These are phyloP conservation scores for Sigmodon hispidus DNA, from an alignment of 2,113 vertebrate species.

Conservation along the genomic window DNA sequence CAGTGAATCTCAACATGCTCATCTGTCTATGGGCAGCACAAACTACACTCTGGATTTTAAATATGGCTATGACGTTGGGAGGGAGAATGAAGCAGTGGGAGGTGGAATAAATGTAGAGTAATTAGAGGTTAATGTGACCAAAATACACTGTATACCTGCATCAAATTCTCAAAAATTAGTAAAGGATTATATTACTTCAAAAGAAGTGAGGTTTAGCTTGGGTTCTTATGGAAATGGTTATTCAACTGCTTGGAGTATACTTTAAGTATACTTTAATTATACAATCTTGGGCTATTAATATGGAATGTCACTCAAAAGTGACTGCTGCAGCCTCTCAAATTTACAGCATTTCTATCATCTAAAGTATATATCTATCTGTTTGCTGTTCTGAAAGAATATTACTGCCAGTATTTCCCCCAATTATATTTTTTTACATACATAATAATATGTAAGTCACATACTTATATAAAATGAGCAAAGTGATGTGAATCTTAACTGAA, in stretches of 20 bases:
- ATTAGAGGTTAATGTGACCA: not conserved
- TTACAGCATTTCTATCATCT: not conserved
- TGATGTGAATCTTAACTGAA: not conserved
- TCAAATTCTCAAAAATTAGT: not conserved
- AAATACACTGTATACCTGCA: not conserved
- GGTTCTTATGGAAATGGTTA: slow-evolving; percentile 31
- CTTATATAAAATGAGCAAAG: not conserved
- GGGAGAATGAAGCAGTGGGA: not conserved
- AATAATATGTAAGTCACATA: not conserved
- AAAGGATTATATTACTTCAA: not conserved
- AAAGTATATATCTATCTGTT: not conserved
- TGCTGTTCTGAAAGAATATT: not conserved
- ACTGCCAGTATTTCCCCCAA: not conserved
- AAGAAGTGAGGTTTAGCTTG: not conserved
- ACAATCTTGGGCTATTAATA: not conserved
- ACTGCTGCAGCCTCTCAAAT: not conserved
- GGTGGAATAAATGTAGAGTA: not conserved
- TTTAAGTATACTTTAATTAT: not conserved
- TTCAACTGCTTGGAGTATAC: not conserved
- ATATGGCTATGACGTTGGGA: not conserved
- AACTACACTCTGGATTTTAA: not conserved
- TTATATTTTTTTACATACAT: not conserved
- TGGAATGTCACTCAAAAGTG: not conserved
- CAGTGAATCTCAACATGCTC: not conserved
- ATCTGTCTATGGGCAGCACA: not conserved